These are phyloP conservation scores for Dynastes tityus DNA, from an alignment of 2,888 invertebrate species.

Conservation along the genomic window DNA sequence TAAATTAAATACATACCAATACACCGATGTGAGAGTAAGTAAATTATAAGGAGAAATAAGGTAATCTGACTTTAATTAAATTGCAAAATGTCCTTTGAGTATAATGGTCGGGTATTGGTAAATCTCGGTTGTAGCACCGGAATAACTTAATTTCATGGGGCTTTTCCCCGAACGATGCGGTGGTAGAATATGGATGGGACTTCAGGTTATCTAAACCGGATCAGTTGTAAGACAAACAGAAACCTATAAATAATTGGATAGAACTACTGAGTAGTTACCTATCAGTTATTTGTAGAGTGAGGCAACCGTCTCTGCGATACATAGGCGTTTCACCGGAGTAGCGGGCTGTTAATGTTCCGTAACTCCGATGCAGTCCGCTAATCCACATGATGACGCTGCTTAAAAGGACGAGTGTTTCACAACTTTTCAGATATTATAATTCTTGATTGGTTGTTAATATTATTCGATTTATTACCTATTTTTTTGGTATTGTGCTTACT, in stretches of 20 bases:
- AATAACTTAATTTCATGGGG: conserved; percentile 47
- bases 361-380: too few species aligned
- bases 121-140: conserved; percentile 35
- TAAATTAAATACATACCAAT: neutral
- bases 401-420: too few species aligned
- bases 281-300: too few species aligned
- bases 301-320: too few species aligned
- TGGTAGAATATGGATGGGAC: conserved; percentile 32
- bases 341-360: too few species aligned
- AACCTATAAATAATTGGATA: neutral
- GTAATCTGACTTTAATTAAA: conserved; percentile 42
- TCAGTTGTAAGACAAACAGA: conserved; percentile 27
- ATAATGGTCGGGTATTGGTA: conserved; percentile 28
- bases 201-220: conserved; percentile 33
- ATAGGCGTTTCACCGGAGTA: too few species aligned
- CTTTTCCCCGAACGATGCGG: conserved; percentile 26
- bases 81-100: conserved; percentile 17
- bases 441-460: too few species aligned
- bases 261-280: neutral
- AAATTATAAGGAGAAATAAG: conserved; percentile 18
- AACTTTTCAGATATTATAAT: too few species aligned
- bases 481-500: too few species aligned
- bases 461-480: too few species aligned
- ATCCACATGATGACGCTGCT: too few species aligned
- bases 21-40: neutral